Evolutionary conservation across 2,797 vertebrate genomes (phyloP).

Genomic region (Mus spretus): DNA sequence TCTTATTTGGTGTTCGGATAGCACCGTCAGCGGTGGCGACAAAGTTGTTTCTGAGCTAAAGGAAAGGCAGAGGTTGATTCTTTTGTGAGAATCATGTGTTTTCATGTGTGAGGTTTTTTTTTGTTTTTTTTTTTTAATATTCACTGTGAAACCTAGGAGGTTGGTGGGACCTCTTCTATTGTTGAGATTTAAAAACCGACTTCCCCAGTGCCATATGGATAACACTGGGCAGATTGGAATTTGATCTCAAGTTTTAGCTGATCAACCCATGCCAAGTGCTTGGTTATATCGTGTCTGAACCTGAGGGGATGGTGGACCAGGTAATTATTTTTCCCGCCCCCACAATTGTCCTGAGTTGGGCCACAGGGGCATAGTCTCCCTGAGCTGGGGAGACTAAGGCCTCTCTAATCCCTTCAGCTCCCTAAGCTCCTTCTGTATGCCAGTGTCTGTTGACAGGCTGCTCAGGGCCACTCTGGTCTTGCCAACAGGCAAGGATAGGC

Average conservation of each 20-base stretch:
- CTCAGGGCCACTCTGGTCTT: constrained; percentile 27
- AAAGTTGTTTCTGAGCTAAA: constrained; percentile 58
- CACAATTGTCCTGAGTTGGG: not conserved
- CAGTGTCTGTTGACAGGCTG: not conserved
- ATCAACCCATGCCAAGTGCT: not conserved
- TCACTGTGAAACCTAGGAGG: not conserved
- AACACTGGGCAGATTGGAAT: constrained; percentile 10
- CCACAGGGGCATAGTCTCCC: not conserved
- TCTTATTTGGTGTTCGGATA: constrained; percentile 36
- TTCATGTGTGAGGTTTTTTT: not conserved
- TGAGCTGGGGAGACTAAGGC: constrained; percentile 39
- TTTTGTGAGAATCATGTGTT: constrained; percentile 29
- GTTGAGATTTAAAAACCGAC: constrained; percentile 19
- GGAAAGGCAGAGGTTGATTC: not conserved
- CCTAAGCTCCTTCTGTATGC: constrained; percentile 82
- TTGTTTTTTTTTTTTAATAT: constrained; percentile 59
- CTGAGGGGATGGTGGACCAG: not conserved
- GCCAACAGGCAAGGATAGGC: not conserved
- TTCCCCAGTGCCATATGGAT: not conserved
- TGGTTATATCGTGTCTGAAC: not conserved
- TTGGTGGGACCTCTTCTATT: constrained; percentile 1
- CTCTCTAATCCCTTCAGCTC: constrained; percentile 80
- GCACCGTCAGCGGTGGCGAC: not conserved
- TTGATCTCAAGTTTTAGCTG: constrained; percentile 56
- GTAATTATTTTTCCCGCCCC: not conserved